Conservation (phyloP, 2,113 vertebrate genomes). For the Carettochelys insculpta region DNA sequence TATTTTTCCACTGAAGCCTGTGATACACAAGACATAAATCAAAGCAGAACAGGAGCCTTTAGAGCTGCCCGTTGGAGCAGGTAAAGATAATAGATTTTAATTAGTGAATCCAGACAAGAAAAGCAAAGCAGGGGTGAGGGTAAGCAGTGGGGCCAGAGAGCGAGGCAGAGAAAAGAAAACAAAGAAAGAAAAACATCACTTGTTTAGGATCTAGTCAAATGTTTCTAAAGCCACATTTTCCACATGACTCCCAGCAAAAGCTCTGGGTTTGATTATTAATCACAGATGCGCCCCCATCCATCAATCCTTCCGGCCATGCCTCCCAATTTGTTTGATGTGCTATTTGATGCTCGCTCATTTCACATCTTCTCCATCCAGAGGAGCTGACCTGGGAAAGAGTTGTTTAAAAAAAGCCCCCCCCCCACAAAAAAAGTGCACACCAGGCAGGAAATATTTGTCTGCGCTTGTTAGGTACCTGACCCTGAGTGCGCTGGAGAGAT, state of each 20-base stretch:
- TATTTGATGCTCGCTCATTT: neutral
- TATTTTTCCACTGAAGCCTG: conserved; percentile 59
- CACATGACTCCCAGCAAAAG: conserved; percentile 62
- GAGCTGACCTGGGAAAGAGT: neutral
- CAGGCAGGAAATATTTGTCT: neutral
- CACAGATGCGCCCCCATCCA: conserved; percentile 48
- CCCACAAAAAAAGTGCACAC: neutral
- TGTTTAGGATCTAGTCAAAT: conserved; percentile 48
- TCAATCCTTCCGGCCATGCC: conserved; percentile 35
- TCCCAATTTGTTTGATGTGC: conserved; percentile 8
- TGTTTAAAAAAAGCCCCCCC: neutral
- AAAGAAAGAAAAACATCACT: conserved; percentile 55
- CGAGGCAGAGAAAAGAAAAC: neutral
- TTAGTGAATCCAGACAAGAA: conserved; percentile 34
- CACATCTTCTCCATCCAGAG: rapidly evolving
- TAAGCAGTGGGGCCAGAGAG: neutral
- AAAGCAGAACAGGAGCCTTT: conserved; percentile 10
- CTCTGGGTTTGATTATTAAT: conserved; percentile 52
- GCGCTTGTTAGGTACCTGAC: neutral
- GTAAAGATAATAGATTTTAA: conserved; percentile 44
- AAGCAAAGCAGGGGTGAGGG: conserved; percentile 3
- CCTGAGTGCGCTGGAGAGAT: conserved; percentile 45
- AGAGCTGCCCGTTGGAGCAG: conserved; percentile 26
- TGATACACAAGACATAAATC: conserved; percentile 58
- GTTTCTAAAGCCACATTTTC: conserved; percentile 53